Evolutionary conservation across 35 echinoderm and acorn worm species (phyloP).

Genomic region (Heliocidaris erythrogramma): DNA sequence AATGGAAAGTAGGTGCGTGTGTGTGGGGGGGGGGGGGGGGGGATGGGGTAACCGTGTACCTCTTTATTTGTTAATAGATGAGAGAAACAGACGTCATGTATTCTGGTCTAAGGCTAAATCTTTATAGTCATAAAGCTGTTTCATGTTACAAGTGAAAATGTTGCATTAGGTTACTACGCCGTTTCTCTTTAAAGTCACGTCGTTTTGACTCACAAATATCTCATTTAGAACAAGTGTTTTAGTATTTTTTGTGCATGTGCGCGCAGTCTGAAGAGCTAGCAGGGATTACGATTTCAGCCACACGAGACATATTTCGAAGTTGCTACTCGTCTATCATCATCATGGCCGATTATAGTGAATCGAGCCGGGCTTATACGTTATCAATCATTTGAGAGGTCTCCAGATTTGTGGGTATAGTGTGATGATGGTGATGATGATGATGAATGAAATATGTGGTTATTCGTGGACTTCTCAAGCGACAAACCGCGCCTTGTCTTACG

Average conservation of each 20-base stretch:
- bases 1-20: no score
- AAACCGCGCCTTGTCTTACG: background rate
- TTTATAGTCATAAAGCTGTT: background rate
- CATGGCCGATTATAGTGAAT: background rate
- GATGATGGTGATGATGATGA: background rate
- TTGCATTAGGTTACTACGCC: background rate
- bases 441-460: background rate
- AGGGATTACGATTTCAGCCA: background rate
- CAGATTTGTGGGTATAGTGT: background rate
- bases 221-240: background rate
- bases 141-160: background rate
- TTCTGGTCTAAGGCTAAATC: background rate
- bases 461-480: background rate
- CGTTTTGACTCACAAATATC: no score
- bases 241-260: background rate
- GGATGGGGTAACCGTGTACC: no score
- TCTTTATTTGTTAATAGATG: background rate
- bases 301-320: background rate
- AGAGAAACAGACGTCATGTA: background rate
- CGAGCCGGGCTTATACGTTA: background rate
- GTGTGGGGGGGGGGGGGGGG: no score
- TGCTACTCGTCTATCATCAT: background rate
- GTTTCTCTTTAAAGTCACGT: no score
- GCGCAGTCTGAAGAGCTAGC: no score
- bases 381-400: background rate